Evolutionary conservation across 2,888 invertebrate genomes (phyloP).

Genomic region (Odontocolon sp.): DNA sequence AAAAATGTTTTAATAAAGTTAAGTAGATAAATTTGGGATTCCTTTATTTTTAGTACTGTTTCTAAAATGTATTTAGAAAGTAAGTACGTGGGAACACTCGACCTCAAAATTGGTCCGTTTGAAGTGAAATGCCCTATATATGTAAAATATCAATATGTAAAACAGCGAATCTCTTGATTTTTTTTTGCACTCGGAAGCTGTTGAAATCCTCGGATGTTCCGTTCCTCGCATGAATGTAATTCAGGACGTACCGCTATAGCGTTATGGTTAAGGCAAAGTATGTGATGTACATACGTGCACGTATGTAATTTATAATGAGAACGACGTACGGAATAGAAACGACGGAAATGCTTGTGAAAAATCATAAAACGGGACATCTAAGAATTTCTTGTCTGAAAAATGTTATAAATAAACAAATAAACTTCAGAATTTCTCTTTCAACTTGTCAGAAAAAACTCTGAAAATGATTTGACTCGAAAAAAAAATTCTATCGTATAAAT

Average conservation of each 20-base stretch:
- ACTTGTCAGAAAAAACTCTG: too few relatives aligned
- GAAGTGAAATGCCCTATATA: too few relatives aligned
- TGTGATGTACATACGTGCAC: neutral
- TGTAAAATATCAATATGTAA: neutral
- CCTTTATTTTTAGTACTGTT: too few relatives aligned
- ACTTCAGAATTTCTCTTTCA: too few relatives aligned
- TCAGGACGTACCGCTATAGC: conserved; percentile 10
- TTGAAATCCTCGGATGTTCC: conserved; percentile 3
- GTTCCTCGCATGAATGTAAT: conserved; percentile 43
- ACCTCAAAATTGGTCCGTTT: too few relatives aligned
- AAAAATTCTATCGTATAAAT: too few relatives aligned
- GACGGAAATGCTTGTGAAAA: neutral
- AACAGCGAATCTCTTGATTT: conserved; percentile 9
- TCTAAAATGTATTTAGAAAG: too few relatives aligned
- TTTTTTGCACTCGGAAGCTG: conserved; percentile 37
- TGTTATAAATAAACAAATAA: neutral
- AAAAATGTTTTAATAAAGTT: neutral
- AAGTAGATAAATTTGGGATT: too few relatives aligned
- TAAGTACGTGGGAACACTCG: too few relatives aligned
- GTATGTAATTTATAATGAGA: conserved; percentile 34
- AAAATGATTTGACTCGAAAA: too few relatives aligned
- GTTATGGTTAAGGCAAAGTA: conserved; percentile 16
- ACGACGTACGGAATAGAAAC: neutral
- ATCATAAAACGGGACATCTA: neutral
- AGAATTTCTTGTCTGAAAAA: neutral